phyloP scores from a whole-genome alignment of 2,113 vertebrate genomes.

The Myanophis thanlyinensis region DNA sequence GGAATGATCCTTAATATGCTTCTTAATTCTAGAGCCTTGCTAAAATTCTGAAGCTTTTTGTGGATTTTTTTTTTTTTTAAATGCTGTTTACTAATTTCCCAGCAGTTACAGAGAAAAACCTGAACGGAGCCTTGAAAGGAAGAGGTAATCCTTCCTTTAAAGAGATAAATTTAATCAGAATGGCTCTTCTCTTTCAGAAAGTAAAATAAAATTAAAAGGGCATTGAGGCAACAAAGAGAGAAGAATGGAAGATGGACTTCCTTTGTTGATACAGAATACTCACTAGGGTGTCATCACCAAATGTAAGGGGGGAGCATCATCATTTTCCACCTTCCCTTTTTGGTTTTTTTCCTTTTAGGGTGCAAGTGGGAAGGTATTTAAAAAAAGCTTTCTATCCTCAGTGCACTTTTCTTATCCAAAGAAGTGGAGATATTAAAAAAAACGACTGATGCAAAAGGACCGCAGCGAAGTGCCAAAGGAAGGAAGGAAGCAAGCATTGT shows the following conservation, averaged over 20 bases:
- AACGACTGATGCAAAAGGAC: neutral
- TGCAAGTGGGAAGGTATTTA: neutral
- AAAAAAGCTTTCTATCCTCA: neutral
- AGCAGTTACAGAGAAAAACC: slow-evolving; percentile 58
- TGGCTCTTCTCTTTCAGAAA: neutral
- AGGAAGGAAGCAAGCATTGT: no score
- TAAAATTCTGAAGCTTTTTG: neutral
- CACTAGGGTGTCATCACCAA: neutral
- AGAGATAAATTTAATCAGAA: neutral
- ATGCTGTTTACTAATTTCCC: slow-evolving; percentile 52
- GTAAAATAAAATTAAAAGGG: slow-evolving; percentile 11
- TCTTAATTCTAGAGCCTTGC: neutral
- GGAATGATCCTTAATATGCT: neutral
- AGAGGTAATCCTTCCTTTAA: neutral
- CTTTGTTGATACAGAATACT: neutral
- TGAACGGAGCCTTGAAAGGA: neutral
- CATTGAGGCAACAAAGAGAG: neutral
- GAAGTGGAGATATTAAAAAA: neutral
- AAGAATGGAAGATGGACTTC: neutral
- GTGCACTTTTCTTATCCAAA: neutral
- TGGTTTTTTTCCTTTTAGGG: neutral
- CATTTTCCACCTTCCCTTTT: neutral
- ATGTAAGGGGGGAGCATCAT: neutral
- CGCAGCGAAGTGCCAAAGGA: neutral
- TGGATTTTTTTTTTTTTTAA: neutral